Evolutionary conservation across 2,888 invertebrate species (phyloP).

Genomic region (Acanthopleura granulata): DNA sequence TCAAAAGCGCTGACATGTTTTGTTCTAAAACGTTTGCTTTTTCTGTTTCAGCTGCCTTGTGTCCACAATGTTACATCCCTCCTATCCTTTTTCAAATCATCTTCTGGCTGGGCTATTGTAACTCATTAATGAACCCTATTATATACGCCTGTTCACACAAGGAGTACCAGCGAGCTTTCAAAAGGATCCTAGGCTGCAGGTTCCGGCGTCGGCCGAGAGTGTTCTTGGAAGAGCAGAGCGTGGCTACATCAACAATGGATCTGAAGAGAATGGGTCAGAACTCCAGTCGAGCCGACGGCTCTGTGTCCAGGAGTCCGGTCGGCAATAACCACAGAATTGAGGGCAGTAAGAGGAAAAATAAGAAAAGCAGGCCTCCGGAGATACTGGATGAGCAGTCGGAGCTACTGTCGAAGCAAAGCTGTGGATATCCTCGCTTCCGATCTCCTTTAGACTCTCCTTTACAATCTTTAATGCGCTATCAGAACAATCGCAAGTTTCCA

Average conservation of each 20-base stretch:
- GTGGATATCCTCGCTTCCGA: not conserved
- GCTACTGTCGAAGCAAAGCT: not conserved
- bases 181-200: conserved; percentile 69
- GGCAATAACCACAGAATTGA: not conserved
- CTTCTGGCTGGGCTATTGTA: conserved; percentile 80
- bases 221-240: conserved; percentile 27
- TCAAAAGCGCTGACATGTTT: too few relatives aligned
- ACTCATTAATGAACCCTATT: conserved; percentile 78
- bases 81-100: conserved; percentile 75
- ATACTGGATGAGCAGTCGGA: conserved; percentile 1
- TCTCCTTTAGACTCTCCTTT: conserved; percentile 5
- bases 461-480: conserved; percentile 6
- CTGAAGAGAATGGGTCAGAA: conserved; percentile 18
- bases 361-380: conserved; percentile 1
- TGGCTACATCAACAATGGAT: conserved; percentile 22
- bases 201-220: conserved; percentile 37
- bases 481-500: conserved; percentile 1
- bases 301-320: not conserved
- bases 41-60: conserved; percentile 71
- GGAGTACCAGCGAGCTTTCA: conserved; percentile 73
- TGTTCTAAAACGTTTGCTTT: conserved; percentile 8
- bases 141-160: conserved; percentile 76
- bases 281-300: conserved; percentile 16
- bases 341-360: not conserved
- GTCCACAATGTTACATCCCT: conserved; percentile 69